Evolutionary conservation across 2,888 invertebrate genomes (phyloP).

Genomic region (Sepiola atlantica): DNA sequence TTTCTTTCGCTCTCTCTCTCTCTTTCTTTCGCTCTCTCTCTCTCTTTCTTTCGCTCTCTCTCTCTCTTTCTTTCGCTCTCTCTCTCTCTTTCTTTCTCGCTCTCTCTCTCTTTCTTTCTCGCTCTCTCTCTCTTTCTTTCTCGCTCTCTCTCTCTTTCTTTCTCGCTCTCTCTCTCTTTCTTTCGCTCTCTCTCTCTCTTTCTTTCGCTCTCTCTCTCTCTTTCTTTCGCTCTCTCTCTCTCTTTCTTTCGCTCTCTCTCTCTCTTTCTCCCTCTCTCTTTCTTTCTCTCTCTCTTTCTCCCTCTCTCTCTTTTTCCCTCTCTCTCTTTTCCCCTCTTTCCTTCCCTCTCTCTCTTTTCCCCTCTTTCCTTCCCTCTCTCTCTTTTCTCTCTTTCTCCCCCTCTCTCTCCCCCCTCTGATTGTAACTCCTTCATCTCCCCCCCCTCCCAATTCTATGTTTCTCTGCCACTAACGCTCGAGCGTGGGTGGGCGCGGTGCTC

Average conservation of each 20-base stretch:
- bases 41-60: not conserved
- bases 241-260: not conserved
- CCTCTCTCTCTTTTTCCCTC: not conserved
- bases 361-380: not conserved
- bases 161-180: too few species aligned
- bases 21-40: not conserved
- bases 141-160: not conserved
- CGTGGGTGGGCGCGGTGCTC: not conserved
- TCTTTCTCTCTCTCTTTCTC: not conserved
- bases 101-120: too few species aligned
- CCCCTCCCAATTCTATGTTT: too few species aligned
- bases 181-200: not conserved
- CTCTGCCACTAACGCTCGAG: too few species aligned
- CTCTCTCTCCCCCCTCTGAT: too few species aligned
- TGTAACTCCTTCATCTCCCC: too few species aligned
- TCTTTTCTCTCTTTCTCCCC: not conserved
- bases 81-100: too few species aligned
- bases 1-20: not conserved
- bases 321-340: not conserved
- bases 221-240: not conserved
- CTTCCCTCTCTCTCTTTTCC: not conserved
- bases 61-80: not conserved
- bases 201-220: not conserved
- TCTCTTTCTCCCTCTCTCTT: not conserved
- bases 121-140: too few species aligned